phyloP scores from a whole-genome alignment of 1,140 invertebrate species.

The Cherax quadricarinatus region DNA sequence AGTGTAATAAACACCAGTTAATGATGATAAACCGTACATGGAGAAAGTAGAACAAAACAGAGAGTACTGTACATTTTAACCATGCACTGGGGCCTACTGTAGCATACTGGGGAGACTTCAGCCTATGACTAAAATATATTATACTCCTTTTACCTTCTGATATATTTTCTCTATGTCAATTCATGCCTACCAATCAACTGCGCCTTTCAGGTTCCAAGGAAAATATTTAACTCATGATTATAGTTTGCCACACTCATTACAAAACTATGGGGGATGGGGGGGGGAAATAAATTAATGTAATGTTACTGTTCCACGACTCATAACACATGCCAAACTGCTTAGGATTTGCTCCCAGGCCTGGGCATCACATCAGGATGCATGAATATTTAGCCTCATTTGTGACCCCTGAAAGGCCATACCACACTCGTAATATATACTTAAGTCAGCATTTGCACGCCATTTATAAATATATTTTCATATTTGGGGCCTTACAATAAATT shows the following conservation, averaged over 20 bases:
- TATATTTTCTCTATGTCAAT: too few species aligned
- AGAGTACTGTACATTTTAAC: too few species aligned
- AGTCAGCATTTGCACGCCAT: neutral
- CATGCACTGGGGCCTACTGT: too few species aligned
- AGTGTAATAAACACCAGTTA: too few species aligned
- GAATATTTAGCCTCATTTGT: neutral
- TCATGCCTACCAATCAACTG: neutral
- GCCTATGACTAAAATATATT: too few species aligned
- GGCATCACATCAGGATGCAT: neutral
- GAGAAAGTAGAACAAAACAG: too few species aligned
- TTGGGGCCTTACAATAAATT: neutral
- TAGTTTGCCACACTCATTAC: neutral
- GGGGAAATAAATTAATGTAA: neutral
- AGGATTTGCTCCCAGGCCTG: neutral
- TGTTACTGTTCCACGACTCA: neutral
- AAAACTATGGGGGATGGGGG: neutral
- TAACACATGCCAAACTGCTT: slow-evolving; percentile 1
- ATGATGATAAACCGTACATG: too few species aligned
- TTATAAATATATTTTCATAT: neutral
- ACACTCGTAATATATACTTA: neutral
- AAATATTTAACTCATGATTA: neutral
- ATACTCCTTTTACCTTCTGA: too few species aligned
- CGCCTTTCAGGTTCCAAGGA: neutral
- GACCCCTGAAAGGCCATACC: neutral
- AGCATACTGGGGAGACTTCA: too few species aligned